Percentiles rank a stretch among this genome's conserved stretches.
phyloP scores from a whole-genome alignment of 2,113 vertebrate species.

The Macquaria australasica region DNA sequence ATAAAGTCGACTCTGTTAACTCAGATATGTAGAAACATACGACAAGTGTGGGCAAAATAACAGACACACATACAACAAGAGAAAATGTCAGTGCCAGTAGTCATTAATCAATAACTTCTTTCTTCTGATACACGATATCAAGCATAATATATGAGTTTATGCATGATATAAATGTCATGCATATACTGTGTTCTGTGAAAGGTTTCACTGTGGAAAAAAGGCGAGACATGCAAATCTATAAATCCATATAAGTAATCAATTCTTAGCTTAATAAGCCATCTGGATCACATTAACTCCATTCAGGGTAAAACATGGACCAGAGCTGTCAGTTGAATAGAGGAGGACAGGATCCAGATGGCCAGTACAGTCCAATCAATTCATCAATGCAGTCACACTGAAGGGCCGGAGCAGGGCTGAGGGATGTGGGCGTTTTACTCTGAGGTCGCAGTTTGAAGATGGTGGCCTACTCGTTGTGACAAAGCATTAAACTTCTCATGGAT shows the following conservation, averaged over 20 bases:
- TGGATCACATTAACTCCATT: slow-evolving; percentile 35
- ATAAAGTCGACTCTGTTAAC: background rate
- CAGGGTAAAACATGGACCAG: slow-evolving; percentile 7
- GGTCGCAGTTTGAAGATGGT: slow-evolving; percentile 35
- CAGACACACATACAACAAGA: background rate
- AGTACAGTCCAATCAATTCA: slow-evolving; percentile 46
- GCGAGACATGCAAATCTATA: slow-evolving; percentile 43
- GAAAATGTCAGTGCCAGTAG: slow-evolving; percentile 13
- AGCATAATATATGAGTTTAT: slow-evolving; percentile 46
- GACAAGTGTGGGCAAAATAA: background rate
- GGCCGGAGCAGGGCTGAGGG: background rate
- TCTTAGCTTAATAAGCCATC: slow-evolving; percentile 27
- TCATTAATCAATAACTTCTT: slow-evolving; percentile 41
- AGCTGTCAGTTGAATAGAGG: slow-evolving; percentile 14
- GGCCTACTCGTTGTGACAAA: background rate
- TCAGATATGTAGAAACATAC: background rate
- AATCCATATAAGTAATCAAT: slow-evolving; percentile 56
- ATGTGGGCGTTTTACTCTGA: slow-evolving; percentile 29
- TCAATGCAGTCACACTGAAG: slow-evolving; percentile 26
- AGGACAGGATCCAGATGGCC: slow-evolving; percentile 42
- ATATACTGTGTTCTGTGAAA: slow-evolving; percentile 10
- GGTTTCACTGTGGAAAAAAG: slow-evolving; percentile 26
- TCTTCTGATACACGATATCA: slow-evolving; percentile 5
- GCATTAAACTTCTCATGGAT: slow-evolving; percentile 13
- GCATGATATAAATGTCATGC: slow-evolving; percentile 44